Percentiles rank a stretch among this genome's conserved stretches.
Conservation (phyloP, 1,140 invertebrate genomes). For the Drosophila athabasca region DNA sequence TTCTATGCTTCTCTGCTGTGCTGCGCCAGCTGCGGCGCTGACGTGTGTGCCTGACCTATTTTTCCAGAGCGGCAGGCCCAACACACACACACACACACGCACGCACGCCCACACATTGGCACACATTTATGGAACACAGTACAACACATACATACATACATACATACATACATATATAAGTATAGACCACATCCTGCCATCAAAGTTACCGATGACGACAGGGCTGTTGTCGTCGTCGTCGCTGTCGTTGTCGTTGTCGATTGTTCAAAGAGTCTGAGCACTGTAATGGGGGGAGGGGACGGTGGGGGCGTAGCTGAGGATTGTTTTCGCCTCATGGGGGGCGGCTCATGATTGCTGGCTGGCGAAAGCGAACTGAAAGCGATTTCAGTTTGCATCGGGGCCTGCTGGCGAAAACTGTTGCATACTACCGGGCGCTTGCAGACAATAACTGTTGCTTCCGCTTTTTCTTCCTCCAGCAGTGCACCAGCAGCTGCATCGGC, state of each 20-base stretch:
- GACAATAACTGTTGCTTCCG: slow-evolving; percentile 11
- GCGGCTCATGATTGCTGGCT: too few relatives aligned
- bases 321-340: too few relatives aligned
- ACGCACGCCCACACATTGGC: slow-evolving; percentile 43
- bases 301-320: too few relatives aligned
- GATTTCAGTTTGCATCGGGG: slow-evolving; percentile 46
- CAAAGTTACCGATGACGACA: slow-evolving; percentile 49
- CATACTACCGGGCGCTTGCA: slow-evolving; percentile 25
- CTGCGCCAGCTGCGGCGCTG: neutral
- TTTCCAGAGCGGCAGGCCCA: slow-evolving; percentile 16
- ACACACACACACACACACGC: slow-evolving; percentile 22
- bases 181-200: slow-evolving; percentile 65
- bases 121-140: neutral
- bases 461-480: slow-evolving; percentile 8
- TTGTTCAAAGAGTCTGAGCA: too few relatives aligned
- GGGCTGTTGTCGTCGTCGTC: slow-evolving; percentile 7
- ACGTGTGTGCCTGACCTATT: slow-evolving; percentile 47
- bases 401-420: slow-evolving; percentile 63
- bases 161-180: slow-evolving; percentile 31
- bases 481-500: slow-evolving; percentile 12
- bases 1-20: neutral
- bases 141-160: slow-evolving; percentile 25
- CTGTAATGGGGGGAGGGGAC: too few relatives aligned
- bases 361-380: neutral
- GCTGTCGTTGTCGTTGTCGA: slow-evolving; percentile 6